Evolutionary conservation across 2,113 vertebrate genomes (phyloP).

Genomic region (Dinomys branickii): DNA sequence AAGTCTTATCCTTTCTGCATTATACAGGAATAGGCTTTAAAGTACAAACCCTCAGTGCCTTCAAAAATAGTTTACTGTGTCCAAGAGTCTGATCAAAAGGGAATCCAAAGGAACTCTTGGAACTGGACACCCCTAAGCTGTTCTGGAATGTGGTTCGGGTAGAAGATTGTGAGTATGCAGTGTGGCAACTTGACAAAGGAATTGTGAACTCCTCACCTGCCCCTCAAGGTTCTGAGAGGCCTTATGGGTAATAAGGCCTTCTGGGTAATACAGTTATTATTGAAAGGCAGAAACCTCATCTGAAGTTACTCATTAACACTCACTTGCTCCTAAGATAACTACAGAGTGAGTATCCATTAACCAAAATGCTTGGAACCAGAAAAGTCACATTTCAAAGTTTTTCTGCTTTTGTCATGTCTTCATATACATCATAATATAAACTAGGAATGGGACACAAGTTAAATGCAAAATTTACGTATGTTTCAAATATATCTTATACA

Average conservation of each 20-base stretch:
- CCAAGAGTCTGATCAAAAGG: not conserved
- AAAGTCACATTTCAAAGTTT: not conserved
- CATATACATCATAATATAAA: not conserved
- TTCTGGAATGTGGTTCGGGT: not conserved
- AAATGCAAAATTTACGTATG: not conserved
- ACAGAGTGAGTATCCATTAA: not conserved
- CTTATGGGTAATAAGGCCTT: too few relatives aligned
- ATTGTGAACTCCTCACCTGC: not conserved
- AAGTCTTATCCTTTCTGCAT: not conserved
- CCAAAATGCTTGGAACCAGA: not conserved
- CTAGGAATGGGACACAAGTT: not conserved
- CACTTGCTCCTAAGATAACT: not conserved
- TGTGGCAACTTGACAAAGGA: not conserved
- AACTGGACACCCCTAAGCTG: not conserved
- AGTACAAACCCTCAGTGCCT: not conserved
- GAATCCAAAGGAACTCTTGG: not conserved
- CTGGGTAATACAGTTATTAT: not conserved
- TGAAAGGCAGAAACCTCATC: not conserved
- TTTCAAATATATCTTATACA: not conserved
- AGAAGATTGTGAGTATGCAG: not conserved
- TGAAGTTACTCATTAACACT: not conserved
- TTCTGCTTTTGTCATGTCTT: not conserved
- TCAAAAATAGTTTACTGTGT: not conserved
- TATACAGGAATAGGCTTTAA: not conserved
- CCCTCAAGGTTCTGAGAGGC: not conserved